Percentiles rank a stretch among this genome's conserved stretches.
phyloP scores from a whole-genome alignment of 2,888 invertebrate species.

The Blera fallax region DNA sequence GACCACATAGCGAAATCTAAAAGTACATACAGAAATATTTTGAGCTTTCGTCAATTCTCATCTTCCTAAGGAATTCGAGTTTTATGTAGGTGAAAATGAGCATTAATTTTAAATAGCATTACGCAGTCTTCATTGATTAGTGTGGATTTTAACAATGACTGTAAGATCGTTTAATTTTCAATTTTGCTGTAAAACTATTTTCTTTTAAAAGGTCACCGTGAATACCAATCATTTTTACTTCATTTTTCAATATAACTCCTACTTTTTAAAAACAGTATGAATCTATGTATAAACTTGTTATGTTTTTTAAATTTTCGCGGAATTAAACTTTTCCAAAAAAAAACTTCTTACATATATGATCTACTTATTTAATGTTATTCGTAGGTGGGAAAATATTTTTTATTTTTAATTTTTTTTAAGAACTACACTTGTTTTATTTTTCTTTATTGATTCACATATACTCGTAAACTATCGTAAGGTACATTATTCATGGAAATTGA shows the following conservation, averaged over 20 bases:
- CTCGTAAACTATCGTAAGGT: constrained; percentile 69
- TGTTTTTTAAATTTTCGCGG: neutral
- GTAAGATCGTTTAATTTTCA: too few species aligned
- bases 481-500: constrained; percentile 71
- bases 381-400: constrained; percentile 68
- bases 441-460: constrained; percentile 29
- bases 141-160: too few species aligned
- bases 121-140: too few species aligned
- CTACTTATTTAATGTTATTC: constrained; percentile 56
- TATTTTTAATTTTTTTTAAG: constrained; percentile 6
- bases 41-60: too few species aligned
- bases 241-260: neutral
- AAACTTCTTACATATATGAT: neutral
- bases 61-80: too few species aligned
- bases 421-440: constrained; percentile 8
- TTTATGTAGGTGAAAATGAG: too few species aligned
- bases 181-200: too few species aligned
- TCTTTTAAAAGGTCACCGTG: neutral
- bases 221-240: neutral
- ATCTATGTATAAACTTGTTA: constrained; percentile 1
- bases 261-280: neutral
- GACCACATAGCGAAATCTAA: too few species aligned
- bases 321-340: constrained; percentile 30
- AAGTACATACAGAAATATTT: too few species aligned
- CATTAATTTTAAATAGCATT: too few species aligned